Conservation (phyloP, 30 jellyfish, hydroid and myxozoan genomes). For the Turritopsis dohrnii region DNA sequence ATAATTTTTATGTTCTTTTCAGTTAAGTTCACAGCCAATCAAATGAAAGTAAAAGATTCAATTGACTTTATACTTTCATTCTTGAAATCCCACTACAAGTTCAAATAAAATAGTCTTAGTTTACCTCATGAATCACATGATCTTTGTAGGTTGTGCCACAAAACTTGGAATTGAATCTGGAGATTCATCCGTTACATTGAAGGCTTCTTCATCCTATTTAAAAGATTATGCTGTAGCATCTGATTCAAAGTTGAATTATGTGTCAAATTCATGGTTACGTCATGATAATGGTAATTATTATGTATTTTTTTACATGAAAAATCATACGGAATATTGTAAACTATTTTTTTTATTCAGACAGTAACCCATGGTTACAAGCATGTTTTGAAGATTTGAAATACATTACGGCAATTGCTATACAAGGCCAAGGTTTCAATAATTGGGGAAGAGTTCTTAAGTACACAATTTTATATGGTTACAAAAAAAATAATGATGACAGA, state of each 20-base stretch:
- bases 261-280: not conserved
- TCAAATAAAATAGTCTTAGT: too few relatives aligned
- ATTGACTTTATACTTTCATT: too few relatives aligned
- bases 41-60: too few relatives aligned
- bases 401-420: conserved; percentile 17
- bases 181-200: not conserved
- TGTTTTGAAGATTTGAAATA: not conserved
- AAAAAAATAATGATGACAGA: not conserved
- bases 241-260: not conserved
- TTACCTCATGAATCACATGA: not conserved
- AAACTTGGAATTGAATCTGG: not conserved
- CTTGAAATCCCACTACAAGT: too few relatives aligned
- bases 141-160: not conserved
- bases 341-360: not conserved
- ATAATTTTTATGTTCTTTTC: too few relatives aligned
- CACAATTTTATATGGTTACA: conserved; percentile 15
- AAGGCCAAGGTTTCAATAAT: conserved; percentile 19
- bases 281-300: not conserved
- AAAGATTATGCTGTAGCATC: not conserved
- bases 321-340: not conserved
- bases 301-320: not conserved
- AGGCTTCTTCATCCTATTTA: not conserved
- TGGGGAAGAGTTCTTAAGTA: not conserved
- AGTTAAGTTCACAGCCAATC: too few relatives aligned
- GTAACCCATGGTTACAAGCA: conserved; percentile 16